Conservation (phyloP, 2,113 vertebrate species). For the Phylloscopus trochiloides region DNA sequence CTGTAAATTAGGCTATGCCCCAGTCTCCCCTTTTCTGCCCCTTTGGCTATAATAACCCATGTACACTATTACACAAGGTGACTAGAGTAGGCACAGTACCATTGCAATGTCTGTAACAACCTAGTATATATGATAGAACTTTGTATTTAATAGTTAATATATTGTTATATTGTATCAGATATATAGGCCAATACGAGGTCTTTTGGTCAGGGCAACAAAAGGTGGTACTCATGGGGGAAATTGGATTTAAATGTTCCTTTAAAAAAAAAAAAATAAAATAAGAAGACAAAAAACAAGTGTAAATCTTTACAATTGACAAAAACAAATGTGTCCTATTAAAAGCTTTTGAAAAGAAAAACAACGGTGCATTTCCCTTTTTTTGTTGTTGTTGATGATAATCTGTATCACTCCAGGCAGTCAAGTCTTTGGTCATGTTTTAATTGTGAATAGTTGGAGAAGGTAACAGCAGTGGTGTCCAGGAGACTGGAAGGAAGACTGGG, state of each 20-base stretch:
- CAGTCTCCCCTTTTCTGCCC: slow-evolving; percentile 53
- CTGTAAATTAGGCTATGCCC: slow-evolving; percentile 62
- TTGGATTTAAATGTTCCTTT: slow-evolving; percentile 46
- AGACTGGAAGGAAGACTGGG: not conserved
- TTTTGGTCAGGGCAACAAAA: slow-evolving; percentile 57
- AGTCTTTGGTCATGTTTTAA: not conserved
- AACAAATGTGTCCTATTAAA: slow-evolving; percentile 68
- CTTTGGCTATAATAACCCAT: slow-evolving; percentile 55
- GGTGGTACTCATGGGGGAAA: slow-evolving; percentile 50
- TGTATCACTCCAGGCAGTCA: not conserved
- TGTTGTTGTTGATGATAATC: not conserved
- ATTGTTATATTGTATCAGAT: slow-evolving; percentile 69
- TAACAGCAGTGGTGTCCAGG: accelerated
- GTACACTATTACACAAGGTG: slow-evolving; percentile 61
- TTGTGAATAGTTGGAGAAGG: not conserved
- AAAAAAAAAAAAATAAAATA: not conserved
- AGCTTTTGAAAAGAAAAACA: slow-evolving; percentile 64
- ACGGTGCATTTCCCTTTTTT: not conserved
- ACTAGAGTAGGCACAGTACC: slow-evolving; percentile 66
- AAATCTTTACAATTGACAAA: slow-evolving; percentile 69
- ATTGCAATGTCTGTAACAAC: slow-evolving; percentile 67
- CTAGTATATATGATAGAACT: slow-evolving; percentile 68
- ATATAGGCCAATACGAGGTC: slow-evolving; percentile 44
- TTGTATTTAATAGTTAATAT: slow-evolving; percentile 72
- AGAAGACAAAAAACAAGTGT: slow-evolving; percentile 7